Conservation (phyloP, 2,888 invertebrate genomes). For the Empis livida region DNA sequence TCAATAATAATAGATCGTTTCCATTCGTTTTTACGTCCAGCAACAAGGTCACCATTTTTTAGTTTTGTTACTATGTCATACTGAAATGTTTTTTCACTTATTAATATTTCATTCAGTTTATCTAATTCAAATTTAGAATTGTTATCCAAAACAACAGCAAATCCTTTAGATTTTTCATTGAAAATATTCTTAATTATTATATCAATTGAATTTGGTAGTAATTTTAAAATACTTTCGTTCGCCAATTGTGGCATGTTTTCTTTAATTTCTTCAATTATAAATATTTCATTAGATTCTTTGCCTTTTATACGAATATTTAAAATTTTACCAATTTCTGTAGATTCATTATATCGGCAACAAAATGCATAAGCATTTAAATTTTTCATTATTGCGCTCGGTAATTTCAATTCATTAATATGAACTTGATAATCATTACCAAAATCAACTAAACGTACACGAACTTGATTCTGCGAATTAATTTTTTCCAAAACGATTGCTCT, state of each 20-base stretch:
- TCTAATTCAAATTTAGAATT: neutral
- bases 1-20: slow-evolving; percentile 15
- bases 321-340: slow-evolving; percentile 14
- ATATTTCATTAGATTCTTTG: slow-evolving; percentile 9
- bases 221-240: neutral
- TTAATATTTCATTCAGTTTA: neutral
- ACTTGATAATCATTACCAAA: slow-evolving; percentile 18
- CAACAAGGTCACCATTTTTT: slow-evolving; percentile 2
- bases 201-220: neutral
- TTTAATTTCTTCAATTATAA: neutral
- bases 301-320: slow-evolving; percentile 13
- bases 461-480: slow-evolving; percentile 6
- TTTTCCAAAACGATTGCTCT: slow-evolving; percentile 15
- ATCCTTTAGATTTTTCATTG: neutral
- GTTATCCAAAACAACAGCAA: neutral
- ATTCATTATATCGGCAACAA: slow-evolving; percentile 11
- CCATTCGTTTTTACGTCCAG: slow-evolving; percentile 14
- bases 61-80: neutral
- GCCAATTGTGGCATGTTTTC: neutral
- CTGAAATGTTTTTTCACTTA: neutral
- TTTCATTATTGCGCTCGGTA: slow-evolving; percentile 18
- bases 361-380: slow-evolving; percentile 19
- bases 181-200: neutral
- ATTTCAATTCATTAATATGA: slow-evolving; percentile 13
- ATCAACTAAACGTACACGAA: slow-evolving; percentile 16